Evolutionary conservation across 1,140 invertebrate genomes (phyloP).

Genomic region (Colletes latitarsis): DNA sequence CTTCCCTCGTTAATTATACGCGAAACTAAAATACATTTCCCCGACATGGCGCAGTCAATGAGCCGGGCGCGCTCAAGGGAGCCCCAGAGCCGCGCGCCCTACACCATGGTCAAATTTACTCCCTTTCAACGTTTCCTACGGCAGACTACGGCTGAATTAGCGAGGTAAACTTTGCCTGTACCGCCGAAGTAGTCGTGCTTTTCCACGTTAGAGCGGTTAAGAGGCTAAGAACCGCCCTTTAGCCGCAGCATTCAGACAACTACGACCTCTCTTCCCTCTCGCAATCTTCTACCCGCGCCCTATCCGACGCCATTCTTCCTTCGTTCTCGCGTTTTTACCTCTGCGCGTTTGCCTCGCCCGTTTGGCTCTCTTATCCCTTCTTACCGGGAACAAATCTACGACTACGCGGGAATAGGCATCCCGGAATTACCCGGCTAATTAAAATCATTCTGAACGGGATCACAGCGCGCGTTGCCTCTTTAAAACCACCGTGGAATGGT

Average conservation of each 20-base stretch:
- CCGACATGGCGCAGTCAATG: constrained; percentile 45
- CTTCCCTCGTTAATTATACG: constrained; percentile 49
- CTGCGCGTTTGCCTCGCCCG: background rate
- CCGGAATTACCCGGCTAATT: constrained; percentile 57
- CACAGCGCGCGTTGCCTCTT: too few species aligned
- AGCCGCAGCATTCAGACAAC: constrained; percentile 57
- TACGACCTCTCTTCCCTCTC: constrained; percentile 30
- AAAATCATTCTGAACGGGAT: constrained; percentile 41
- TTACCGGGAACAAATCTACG: constrained; percentile 19
- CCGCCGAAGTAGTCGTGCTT: constrained; percentile 55
- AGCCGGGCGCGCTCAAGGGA: constrained; percentile 14
- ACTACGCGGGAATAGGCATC: constrained; percentile 21
- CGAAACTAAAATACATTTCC: constrained; percentile 42
- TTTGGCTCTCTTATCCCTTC: background rate
- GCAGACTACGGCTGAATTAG: constrained; percentile 51
- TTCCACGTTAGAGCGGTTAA: constrained; percentile 58
- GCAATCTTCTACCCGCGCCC: background rate
- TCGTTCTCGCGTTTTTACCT: background rate
- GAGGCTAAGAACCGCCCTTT: constrained; percentile 56
- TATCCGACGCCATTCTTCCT: background rate
- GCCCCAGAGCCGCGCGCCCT: background rate
- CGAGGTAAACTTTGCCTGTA: constrained; percentile 58
- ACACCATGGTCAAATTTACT: constrained; percentile 48
- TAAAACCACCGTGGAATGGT: background rate
- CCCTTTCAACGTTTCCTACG: constrained; percentile 49